Base-by-base conservation (phyloP, 2,888 invertebrate species). In the Clunio marinus region DNA sequence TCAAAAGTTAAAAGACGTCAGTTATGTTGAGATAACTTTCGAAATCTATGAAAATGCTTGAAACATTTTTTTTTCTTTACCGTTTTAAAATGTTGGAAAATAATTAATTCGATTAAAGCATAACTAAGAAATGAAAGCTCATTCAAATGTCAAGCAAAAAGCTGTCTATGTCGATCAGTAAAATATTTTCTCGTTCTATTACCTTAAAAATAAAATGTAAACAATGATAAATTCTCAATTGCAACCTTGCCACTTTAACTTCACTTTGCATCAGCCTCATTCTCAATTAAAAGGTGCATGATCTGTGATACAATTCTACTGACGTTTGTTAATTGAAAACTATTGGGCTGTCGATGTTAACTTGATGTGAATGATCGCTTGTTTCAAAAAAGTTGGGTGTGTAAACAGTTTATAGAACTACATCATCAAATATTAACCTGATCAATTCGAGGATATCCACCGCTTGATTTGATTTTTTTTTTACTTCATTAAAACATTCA, bases 271-370 rank as follows among this genome's bases (percentile, higher is more conserved):
- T 25, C 25, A 57, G 24, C 25, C n/a, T 41, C 41, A 15, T 25
- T 25, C 20, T 57, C 24, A 25, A 2, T 58, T 46, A 46, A 2
- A 37, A 37, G 15, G 60, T 60, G 60, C 60, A 60, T 60, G 60
- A 60, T 60, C 37, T 60, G 37, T 60, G 60, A 60, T 37, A 37
- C 60, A 60, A 60, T 41, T 57, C 24, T 10, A n/a, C 15, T 37
- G 15, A n/a, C 32, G 20, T 15, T 58, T 58, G 51, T 51, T 51
- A 20, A 51, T 51, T 51, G 51, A 51, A 51, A 51, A 41, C 32
- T 41, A 20, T 17, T 51, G n/a, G 32, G 22, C 22, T 51, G 17
- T 51, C 20, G 51, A 20, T 51, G 51, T 51, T 17, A 41, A 41
- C 41, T 41, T 51, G 7, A 51, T 17, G 22, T 51, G 17, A 17